These are phyloP conservation scores for Larimichthys crocea DNA, from an alignment of 2,113 vertebrate genomes.

Conservation along the genomic window DNA sequence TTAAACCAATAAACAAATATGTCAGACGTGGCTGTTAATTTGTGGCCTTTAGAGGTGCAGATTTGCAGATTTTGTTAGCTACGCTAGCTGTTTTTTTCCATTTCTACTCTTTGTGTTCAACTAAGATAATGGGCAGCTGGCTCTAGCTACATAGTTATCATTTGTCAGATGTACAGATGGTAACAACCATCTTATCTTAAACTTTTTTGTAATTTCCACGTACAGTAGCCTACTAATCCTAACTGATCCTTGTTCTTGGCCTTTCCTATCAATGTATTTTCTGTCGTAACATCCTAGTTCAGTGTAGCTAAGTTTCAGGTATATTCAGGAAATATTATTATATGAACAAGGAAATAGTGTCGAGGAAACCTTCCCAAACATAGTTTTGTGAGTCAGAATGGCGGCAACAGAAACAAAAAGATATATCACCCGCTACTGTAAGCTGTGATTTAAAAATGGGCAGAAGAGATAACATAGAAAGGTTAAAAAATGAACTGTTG, in stretches of 20 bases:
- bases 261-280: not conserved
- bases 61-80: not conserved
- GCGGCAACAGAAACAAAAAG: rapidly evolving
- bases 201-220: not conserved
- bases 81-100: not conserved
- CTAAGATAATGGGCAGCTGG: not conserved
- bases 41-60: not conserved
- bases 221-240: not conserved
- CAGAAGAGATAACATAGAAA: not conserved
- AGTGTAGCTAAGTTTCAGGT: not conserved
- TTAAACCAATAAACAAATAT: not conserved
- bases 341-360: too few species aligned
- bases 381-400: not conserved
- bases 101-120: not conserved
- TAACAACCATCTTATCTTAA: too few species aligned
- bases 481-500: constrained; percentile 14
- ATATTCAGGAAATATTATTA: not conserved
- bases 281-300: not conserved
- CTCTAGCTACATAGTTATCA: too few species aligned
- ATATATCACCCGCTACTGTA: not conserved
- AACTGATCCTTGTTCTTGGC: not conserved
- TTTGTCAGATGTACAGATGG: too few species aligned
- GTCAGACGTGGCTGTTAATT: not conserved
- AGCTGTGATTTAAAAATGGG: not conserved
- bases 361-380: not conserved